Evolutionary conservation across 1,140 invertebrate genomes (phyloP).

Genomic region (Ceratitis capitata): DNA sequence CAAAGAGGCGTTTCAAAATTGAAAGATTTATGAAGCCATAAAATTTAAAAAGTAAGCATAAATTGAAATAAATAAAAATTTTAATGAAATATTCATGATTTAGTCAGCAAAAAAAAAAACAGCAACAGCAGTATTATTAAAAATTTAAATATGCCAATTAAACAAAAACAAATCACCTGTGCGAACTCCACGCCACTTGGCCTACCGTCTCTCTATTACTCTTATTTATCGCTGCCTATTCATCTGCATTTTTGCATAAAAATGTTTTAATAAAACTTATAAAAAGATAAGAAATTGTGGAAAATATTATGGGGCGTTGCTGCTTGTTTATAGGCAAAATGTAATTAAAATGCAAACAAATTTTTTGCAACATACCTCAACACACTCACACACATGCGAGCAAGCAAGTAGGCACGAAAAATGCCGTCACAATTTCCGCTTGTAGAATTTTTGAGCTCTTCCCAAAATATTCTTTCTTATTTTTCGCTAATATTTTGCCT

Average conservation of each 20-base stretch:
- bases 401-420: background rate
- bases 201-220: too few species aligned
- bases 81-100: too few species aligned
- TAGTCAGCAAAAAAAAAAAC: too few species aligned
- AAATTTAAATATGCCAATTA: background rate
- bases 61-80: too few species aligned
- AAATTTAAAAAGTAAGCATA: too few species aligned
- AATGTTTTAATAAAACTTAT: background rate
- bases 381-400: background rate
- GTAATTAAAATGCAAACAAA: constrained; percentile 36
- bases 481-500: background rate
- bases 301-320: background rate
- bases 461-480: background rate
- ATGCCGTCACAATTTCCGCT: constrained; percentile 6
- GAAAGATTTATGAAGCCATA: too few species aligned
- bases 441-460: background rate
- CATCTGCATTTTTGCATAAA: background rate
- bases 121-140: too few species aligned
- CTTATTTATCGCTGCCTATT: background rate
- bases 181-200: background rate
- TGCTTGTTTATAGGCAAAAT: constrained; percentile 30
- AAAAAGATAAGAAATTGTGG: background rate
- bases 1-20: too few species aligned
- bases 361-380: background rate
- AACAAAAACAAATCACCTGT: background rate